Base-by-base conservation (phyloP, 2,113 vertebrate genomes). In the Parus major region DNA sequence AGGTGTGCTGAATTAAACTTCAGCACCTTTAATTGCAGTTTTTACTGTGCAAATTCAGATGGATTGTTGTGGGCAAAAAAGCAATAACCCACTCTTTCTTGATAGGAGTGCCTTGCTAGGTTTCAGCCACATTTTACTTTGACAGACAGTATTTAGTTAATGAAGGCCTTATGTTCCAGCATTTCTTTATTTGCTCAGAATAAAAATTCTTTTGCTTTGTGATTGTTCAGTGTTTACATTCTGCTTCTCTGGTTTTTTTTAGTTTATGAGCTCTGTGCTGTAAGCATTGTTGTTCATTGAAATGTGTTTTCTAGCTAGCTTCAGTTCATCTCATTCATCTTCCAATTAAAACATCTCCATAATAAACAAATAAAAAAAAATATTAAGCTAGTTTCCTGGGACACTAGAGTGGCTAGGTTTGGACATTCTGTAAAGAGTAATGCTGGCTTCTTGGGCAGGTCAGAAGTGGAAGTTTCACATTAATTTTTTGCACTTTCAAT, bases 141-240 rank as follows among this genome's bases (percentile, higher is more conserved):
- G 68, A 53, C 39, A 60, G 86, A 19, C 52, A 73, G 31, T 35
- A 12, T 76, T 81, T 81, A 31, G 82, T 75, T 95, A 86, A 79
- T 61, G 44, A 92, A 91, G 88, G 91, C 92, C 80, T 92, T 81
- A 44, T 72, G 61, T 53, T 66, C 47, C 64, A 80, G 50, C 13
- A 36, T 82, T 85, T 79, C 47, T 89, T 50, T 75, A 68, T 89
- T 94, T 94, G 55, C 59, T 80, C 56, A 39, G 68, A 73, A 89
- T 86, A 56, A 68, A 95, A 94, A 83, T 78, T 86, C 52, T 90
- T 92, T 86, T 96, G 90, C 64, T 78, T 94, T 95, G 79, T 76
- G 81, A 78, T 92, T 52, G 36, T 50, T 75, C 42, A 23, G 8
- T 86, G 63, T 95, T 88, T 95, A 83, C 77, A 63, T 96, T 88